Evolutionary conservation across 2,888 invertebrate genomes (phyloP), one percentile per base, ranked within the genome.

Genomic region (Euzophera pinguis): DNA sequence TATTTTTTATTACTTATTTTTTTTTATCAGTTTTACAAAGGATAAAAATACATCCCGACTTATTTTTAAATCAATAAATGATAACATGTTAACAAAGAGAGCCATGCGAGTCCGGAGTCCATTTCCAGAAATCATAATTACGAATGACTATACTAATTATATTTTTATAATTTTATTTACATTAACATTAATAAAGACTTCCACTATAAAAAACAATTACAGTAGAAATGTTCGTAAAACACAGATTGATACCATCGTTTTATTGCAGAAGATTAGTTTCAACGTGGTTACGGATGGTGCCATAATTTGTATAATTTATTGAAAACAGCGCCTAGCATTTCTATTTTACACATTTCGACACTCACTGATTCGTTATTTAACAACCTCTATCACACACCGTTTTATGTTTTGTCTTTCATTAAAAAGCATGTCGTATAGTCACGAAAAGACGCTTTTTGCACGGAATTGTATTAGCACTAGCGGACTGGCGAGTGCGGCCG

Each of bases 401-500:
- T 22, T 35, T 38, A 3, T 22, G 48, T 37, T 13, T 10, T 14
- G 14, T 50, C 27, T n/a, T n/a, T n/a, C n/a, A n/a, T n/a, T n/a
- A n/a, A n/a, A n/a, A n/a, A n/a, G n/a, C n/a, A n/a, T n/a, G n/a
- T n/a, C n/a, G n/a, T n/a, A n/a, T n/a, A n/a, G n/a, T n/a, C n/a
- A n/a, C n/a, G n/a, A n/a, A n/a, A n/a, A n/a, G n/a, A n/a, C n/a
- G n/a, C n/a, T n/a, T n/a, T n/a, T n/a, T n/a, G n/a, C n/a, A n/a
- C n/a, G n/a, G n/a, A n/a, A 10, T 22, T 10, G 13, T 38, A 22
- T 8, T 41, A 10, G 27, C 29, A 41, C 27, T 56, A 56, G 49
- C 55, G 43, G 50, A 53, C 41, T 53, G 42, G 47, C 41, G 53
- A 55, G 52, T 45, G 50, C 38, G 47, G 41, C 29, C 14, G 58